These are phyloP conservation scores for Drosophila bipectinata DNA, from an alignment of 1,140 invertebrate species.

Conservation along the genomic window DNA sequence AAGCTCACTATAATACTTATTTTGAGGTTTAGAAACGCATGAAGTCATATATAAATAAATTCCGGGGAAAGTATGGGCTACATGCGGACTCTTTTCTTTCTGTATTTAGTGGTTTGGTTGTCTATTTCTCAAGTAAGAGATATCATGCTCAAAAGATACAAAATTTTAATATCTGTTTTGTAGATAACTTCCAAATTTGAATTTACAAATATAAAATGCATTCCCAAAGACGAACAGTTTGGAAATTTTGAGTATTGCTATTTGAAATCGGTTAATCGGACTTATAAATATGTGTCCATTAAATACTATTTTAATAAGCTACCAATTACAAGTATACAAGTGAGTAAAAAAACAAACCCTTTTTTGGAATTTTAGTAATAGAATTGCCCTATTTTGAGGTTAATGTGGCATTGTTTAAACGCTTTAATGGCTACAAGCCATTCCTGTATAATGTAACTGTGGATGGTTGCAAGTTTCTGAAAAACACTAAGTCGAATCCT, in stretches of 20 bases:
- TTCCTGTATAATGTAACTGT: slow-evolving; percentile 15
- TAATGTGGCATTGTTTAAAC: slow-evolving; percentile 7
- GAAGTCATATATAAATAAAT: neutral
- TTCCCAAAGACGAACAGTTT: neutral
- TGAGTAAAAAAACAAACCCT: neutral
- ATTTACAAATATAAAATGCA: neutral
- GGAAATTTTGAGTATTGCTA: neutral
- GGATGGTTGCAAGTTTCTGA: slow-evolving; percentile 4
- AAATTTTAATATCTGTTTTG: neutral
- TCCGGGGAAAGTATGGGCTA: neutral
- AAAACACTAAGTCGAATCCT: slow-evolving; percentile 6
- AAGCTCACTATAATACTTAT: too few species aligned
- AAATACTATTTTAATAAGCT: neutral
- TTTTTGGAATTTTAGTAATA: neutral
- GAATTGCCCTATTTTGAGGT: neutral
- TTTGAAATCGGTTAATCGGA: too few species aligned
- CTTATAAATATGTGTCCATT: slow-evolving; percentile 12
- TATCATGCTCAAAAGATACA: neutral
- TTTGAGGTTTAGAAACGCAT: neutral
- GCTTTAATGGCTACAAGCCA: slow-evolving; percentile 15
- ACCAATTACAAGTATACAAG: neutral
- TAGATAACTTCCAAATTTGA: neutral
- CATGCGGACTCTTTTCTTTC: neutral
- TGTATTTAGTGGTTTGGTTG: neutral
- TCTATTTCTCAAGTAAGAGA: neutral